Base-by-base conservation (phyloP, 2,888 invertebrate species). In the Trachelus stipa region DNA sequence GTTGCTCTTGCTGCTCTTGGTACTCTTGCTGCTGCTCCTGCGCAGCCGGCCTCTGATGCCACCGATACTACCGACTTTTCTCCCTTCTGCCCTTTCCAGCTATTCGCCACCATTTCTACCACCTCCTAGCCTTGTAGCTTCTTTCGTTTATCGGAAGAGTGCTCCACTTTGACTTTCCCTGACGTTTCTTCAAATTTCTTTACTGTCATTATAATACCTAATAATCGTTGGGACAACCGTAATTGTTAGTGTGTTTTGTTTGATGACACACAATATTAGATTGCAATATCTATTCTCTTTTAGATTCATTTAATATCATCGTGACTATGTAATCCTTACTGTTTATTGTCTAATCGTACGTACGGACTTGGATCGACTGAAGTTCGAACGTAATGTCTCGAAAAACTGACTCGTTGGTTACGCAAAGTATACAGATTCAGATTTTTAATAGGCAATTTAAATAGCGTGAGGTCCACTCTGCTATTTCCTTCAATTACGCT, bases 11-110 rank as follows among this genome's bases (percentile, higher is more conserved):
- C 71, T 71, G 71, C 71, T 31, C 71, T 71, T 71, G 71, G 71
- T 34, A 31, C 9, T 34, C 30, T 31, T 33, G 79, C 69, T 82
- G 83, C 85, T 86, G 88, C 87, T 86, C 85, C 85, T 87, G 88
- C 89, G 89, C 88, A 87, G 86, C 89, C 87, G 86, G 86, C 84
- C 81, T 23, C 56, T 56, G 56, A 56, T 56, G 23, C 56, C 23
- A 56, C 23, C 87, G 83, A 84, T 84, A 87, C 85, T 84, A 85
- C 85, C 82, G 81, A 82, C 83, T 82, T 71, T 34, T 77, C 69
- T 68, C 69, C 74, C 74, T 81, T 79, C 83, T 83, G 86, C 87
- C 86, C 83, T 80, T 84, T 83, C 79, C 84, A 77, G 74, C 71
- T 15, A 77, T 80, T 68, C 76, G 82, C 74, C 85, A 83, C 84